Evolutionary conservation across 2,888 invertebrate genomes (phyloP), one percentile per base, ranked within the genome.

Genomic region (Drosophila stalkeri): DNA sequence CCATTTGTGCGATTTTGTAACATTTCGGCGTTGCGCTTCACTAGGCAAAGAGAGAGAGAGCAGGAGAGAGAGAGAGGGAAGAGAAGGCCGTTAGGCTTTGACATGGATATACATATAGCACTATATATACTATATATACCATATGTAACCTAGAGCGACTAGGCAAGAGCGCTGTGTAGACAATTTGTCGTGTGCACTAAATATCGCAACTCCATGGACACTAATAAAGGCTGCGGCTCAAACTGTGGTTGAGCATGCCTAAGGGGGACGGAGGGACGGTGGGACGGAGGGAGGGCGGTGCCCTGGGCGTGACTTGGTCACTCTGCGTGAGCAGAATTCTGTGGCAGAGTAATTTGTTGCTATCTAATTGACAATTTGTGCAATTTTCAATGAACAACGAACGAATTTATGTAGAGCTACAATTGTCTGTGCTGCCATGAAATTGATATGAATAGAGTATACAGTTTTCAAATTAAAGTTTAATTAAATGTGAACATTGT

Each of bases 1-100:
- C 80, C 69, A 84, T 82, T 82, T 87, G 78, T 80, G 74, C 68
- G 74, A 74, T 84, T 84, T 86, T 72, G 87, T 84, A 72, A 66
- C 80, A 72, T 79, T 84, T 64, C 49, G 56, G 49, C 60, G 47
- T 47, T 59, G 35, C 65, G 78, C 63, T 71, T 46, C 63, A 61
- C 63, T 59, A 72, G 43, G 37, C 37, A 51, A 68, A 18, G n/a
- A 27, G 16, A 16, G 37, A 43, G 35, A 43, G 20, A n/a, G 35
- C 2, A 8, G 16, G 16, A 12, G 23, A 1, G 44, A 35, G 20
- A n/a, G 37, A 5, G 39, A 7, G 54, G 12, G n/a, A 7, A 39
- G 35, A 35, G 35, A 12, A 8, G 39, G 12, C 7, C 8, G 20
- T 3, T 35, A 20, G 37, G 20, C 52, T 52, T 51, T 20, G 52